Evolutionary conservation across 2,113 vertebrate species (phyloP).

Genomic region (Hyperopisus bebe): DNA sequence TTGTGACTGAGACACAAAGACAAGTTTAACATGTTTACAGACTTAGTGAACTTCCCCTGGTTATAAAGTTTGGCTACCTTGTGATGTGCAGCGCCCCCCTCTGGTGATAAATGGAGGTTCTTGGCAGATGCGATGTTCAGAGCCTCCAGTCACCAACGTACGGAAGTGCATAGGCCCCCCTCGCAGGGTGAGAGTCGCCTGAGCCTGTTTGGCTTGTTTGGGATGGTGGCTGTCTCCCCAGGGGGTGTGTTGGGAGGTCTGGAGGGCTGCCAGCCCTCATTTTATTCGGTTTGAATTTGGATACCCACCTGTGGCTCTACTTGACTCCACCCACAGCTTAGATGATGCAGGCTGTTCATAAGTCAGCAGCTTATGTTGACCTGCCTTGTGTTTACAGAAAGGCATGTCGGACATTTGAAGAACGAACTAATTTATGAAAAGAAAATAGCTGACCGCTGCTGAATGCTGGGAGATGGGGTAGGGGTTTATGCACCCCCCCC

Average conservation of each 20-base stretch:
- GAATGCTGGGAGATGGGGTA: background rate
- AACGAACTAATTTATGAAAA: background rate
- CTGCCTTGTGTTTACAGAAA: background rate
- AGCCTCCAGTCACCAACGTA: background rate
- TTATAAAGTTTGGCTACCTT: background rate
- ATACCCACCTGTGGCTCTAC: background rate
- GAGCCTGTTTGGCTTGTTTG: background rate
- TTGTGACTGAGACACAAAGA: background rate
- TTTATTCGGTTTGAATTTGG: background rate
- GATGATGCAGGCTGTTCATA: background rate
- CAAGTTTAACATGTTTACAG: background rate
- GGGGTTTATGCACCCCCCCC: background rate
- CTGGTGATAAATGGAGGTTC: background rate
- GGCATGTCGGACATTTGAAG: background rate
- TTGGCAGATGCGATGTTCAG: background rate
- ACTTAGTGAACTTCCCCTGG: background rate
- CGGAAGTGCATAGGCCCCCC: background rate
- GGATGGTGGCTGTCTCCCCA: background rate
- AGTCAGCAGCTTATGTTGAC: background rate
- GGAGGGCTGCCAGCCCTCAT: background rate
- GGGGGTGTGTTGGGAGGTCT: background rate
- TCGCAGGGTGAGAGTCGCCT: background rate
- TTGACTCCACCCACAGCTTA: background rate
- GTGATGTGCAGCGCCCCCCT: background rate
- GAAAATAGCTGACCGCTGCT: background rate